Evolutionary conservation across 2,888 invertebrate genomes (phyloP), one percentile per base, ranked within the genome.

Genomic region (Scrobipalpa costella): DNA sequence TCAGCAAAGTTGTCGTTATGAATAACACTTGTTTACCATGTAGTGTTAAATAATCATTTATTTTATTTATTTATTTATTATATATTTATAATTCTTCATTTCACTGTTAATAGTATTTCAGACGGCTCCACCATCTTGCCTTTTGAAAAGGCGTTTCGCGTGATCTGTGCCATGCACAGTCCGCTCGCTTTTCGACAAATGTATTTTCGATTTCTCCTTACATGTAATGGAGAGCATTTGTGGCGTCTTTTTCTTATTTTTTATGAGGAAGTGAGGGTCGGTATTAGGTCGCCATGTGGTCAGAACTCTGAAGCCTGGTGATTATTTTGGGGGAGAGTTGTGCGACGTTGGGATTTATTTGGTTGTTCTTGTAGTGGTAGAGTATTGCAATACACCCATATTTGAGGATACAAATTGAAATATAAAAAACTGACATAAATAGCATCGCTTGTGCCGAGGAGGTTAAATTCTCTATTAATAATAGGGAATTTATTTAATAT

Each of bases 261-360:
- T 89, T 88, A 89, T 85, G 86, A 87, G 80, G 79, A 67, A 71
- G 73, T 74, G 72, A 78, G 81, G 79, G 79, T 73, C 77, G 81
- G 83, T 87, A 88, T 88, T 87, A 85, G 77, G 80, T 73, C 86
- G 84, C 79, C 88, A 87, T 88, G 86, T 88, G 88, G 85, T 81
- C 79, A 73, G 72, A 75, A 82, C 79, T 76, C 76, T 11, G 2
- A 13, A 3, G 11, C 2, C n/a, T 77, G 80, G 82, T 85, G 88
- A 88, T 88, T 87, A 87, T 88, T 85, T 88, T 78, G 72, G 74
- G 71, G 75, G 38, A 21, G 7, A 66, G 77, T 76, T 78, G 75
- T 73, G 75, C 75, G 72, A 72, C 73, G 73, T 73, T 69, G 73
- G 73, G 74, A 72, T 78, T 76, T 78, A 80, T 81, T 80, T 76